Evolutionary conservation across 2,888 invertebrate genomes (phyloP), one percentile per base, ranked within the genome.

Genomic region (Acrobasis repandana): DNA sequence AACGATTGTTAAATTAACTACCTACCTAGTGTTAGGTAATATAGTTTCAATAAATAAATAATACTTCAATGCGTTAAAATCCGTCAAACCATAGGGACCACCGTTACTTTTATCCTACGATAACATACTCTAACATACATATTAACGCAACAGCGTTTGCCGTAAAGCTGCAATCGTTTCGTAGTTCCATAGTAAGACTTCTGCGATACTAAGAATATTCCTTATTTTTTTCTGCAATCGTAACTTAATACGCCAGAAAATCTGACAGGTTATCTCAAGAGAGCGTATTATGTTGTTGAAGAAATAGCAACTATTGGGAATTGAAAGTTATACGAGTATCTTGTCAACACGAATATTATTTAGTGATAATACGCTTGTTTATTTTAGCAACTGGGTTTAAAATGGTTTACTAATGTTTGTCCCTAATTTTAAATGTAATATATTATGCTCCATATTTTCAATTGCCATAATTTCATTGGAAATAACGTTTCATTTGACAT

Each of bases 221-320:
- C 56, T 16, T 49, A 62, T 60, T 56, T 60, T 28, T 62, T 50
- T 56, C 56, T 18, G 48, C 52, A 62, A 58, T 60, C 49, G 43
- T 51, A 60, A 60, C 33, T 62, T 60, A 61, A 64, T 60, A 61
- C 58, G 52, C 52, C 56, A 57, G 59, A 61, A 61, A 61, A 64
- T 60, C 47, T 52, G 18, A 47, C 16, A 38, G 38, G 59, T 9
- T 63, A n/a, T 61, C 58, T 56, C 61, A 28, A 33, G n/a, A n/a
- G 33, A 33, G 11, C 9, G n/a, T 33, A 10, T 48, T 48, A 34
- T 58, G 43, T 46, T 49, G 36, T 50, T 33, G 43, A 43, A 28
- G 57, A 46, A 28, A 48, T 48, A 10, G 18, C n/a, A 14, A 14
- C 43, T 43, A n/a, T 43, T 43, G 10, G n/a, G 43, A 43, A 43